Percentiles rank a stretch among this genome's conserved stretches.
These are phyloP conservation scores for Lipophrys pholis DNA, from an alignment of 2,113 vertebrate genomes.

Conservation along the genomic window DNA sequence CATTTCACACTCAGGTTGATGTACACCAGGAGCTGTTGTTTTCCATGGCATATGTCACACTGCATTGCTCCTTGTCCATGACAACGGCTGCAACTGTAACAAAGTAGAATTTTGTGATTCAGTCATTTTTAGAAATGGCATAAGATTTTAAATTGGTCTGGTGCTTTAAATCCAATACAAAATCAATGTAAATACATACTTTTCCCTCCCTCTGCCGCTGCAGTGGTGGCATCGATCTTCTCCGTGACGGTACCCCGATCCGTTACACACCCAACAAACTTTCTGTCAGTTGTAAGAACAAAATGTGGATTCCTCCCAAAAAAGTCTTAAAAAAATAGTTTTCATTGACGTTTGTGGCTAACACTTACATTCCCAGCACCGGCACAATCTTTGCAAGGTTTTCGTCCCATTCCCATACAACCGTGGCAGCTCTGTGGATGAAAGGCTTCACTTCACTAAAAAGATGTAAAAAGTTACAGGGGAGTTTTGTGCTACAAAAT, in stretches of 20 bases:
- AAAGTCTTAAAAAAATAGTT: background rate
- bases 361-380: constrained; percentile 82
- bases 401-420: constrained; percentile 79
- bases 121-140: background rate
- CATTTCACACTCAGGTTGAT: constrained; percentile 81
- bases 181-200: constrained; percentile 61
- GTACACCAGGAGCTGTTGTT: constrained; percentile 78
- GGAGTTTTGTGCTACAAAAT: too few relatives aligned
- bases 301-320: background rate
- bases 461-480: background rate
- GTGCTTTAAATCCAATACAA: background rate
- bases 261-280: constrained; percentile 84
- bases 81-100: constrained; percentile 73
- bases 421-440: constrained; percentile 75
- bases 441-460: constrained; percentile 23
- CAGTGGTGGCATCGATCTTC: constrained; percentile 78
- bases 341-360: background rate
- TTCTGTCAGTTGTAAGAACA: constrained; percentile 67
- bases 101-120: constrained; percentile 1
- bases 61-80: constrained; percentile 56
- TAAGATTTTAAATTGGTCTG: background rate
- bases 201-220: constrained; percentile 75
- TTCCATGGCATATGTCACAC: constrained; percentile 72
- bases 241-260: constrained; percentile 62
- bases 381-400: constrained; percentile 78